Base-by-base conservation (phyloP, 2,888 invertebrate genomes). In the Sinodicranocentrus sp. region DNA sequence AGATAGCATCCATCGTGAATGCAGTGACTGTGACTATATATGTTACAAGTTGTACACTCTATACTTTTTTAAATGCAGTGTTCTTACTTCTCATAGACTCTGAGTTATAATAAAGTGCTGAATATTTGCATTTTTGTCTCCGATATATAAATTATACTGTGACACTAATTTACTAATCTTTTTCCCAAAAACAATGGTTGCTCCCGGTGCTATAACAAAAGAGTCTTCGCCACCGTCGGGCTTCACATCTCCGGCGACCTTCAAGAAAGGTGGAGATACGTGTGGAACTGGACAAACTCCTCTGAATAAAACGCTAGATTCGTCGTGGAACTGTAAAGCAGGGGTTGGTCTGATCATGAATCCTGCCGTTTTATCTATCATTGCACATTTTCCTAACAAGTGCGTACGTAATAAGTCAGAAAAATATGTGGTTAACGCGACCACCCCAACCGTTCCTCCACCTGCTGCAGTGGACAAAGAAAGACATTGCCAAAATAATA, bases 361-460 rank as follows among this genome's bases (percentile, higher is more conserved):
- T 79, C 79, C 79, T 5, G 79, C 57, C 3, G 71, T 79, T 17
- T 21, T 79, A 0, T 72, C 79, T 17, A 79, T 79, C 3, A 65
- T 79, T 17, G 17, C 70, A 17, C 78, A 79, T 33, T 79, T 79
- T 26, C 79, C 79, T 1, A 79, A 79, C 25, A 79, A 79, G 54
- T 79, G 79, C 57, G 72, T 79, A 21, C 79, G 19, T 0, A 79
- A 43, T 19, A 71, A 65, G 65, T 65, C 79, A 0, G 79, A 79
- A 43, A 79, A 71, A 15, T 79, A 79, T 54, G 79, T 79, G 15
- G 52, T 79, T 2, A 79, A 72, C 25, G 73, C 54, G 10, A 39
- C 48, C 43, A n/a, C n/a, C n/a, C n/a, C n/a, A n/a, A 26, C 67
- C 2, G 17, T 57, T 21, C 61, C 61, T n/a, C 71, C 59, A n/a